Conservation (phyloP, 2,113 vertebrate species). For the Boulengerochromis microlepis region DNA sequence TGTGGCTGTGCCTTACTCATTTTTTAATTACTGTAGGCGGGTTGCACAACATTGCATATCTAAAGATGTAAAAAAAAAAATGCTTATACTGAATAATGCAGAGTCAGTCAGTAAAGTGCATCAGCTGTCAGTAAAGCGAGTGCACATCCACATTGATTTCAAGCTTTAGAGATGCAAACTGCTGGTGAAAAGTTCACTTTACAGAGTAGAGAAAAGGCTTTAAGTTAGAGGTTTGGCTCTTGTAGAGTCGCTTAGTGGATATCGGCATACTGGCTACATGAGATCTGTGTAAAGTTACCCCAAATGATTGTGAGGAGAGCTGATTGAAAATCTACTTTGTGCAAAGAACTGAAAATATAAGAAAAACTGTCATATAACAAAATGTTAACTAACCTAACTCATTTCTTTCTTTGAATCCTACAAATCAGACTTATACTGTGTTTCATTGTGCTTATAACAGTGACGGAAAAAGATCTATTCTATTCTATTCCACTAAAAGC, state of each 20-base stretch:
- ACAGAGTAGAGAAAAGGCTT: background rate
- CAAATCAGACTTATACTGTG: background rate
- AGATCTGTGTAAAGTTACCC: background rate
- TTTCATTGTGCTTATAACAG: background rate
- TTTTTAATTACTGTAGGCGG: accelerated
- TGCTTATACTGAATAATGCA: accelerated
- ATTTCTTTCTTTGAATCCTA: background rate
- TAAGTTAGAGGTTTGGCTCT: background rate
- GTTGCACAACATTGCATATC: background rate
- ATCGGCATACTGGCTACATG: background rate
- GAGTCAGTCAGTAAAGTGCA: background rate
- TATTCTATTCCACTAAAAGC: accelerated
- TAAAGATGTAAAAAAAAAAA: background rate
- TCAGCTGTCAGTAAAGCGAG: background rate
- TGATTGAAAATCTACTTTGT: background rate
- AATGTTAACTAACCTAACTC: background rate
- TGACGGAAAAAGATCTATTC: background rate
- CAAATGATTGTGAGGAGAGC: background rate
- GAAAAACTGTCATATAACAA: background rate
- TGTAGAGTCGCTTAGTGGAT: background rate
- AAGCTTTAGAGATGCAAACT: background rate
- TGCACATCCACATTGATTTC: background rate
- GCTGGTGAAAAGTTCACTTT: background rate
- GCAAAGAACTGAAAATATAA: background rate
- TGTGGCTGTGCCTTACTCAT: background rate